Percentiles rank a stretch among this genome's conserved stretches.
Conservation (phyloP, 1,140 invertebrate species). For the Panagrolaimus sp. region DNA sequence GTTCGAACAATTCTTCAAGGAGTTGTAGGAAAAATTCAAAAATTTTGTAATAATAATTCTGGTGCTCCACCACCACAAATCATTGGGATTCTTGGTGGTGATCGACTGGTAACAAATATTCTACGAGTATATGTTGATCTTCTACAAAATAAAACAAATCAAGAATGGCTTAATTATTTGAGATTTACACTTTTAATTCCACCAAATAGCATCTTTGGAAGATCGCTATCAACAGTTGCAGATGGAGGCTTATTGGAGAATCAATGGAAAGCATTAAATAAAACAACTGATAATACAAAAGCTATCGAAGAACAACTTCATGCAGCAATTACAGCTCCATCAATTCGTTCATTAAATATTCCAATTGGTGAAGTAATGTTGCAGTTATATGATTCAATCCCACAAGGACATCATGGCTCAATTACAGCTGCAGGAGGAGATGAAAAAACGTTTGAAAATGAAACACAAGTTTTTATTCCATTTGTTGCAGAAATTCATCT, state of each 20-base stretch:
- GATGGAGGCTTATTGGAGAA: constrained; percentile 39
- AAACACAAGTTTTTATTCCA: constrained; percentile 34
- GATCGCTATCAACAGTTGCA: constrained; percentile 25
- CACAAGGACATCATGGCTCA: not conserved
- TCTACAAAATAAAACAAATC: constrained; percentile 73
- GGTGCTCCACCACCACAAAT: constrained; percentile 75
- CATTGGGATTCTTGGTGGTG: constrained; percentile 78
- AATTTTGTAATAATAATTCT: constrained; percentile 67
- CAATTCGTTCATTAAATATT: constrained; percentile 15
- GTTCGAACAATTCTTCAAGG: constrained; percentile 35
- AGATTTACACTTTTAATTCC: constrained; percentile 80
- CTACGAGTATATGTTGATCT: constrained; percentile 83
- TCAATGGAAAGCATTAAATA: constrained; percentile 29
- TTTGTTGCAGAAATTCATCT: constrained; percentile 36
- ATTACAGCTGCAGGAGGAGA: not conserved
- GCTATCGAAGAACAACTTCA: not conserved
- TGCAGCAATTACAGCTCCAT: not conserved
- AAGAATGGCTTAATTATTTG: constrained; percentile 81
- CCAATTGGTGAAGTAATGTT: constrained; percentile 42
- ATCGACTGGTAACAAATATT: constrained; percentile 76
- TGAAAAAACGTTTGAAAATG: not conserved
- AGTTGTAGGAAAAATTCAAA: constrained; percentile 39
- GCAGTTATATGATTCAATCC: constrained; percentile 16
- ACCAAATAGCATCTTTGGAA: constrained; percentile 55
- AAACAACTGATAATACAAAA: constrained; percentile 13